Evolutionary conservation across 2,888 invertebrate species (phyloP), one percentile per base, ranked within the genome.

Genomic region (Hypselothyrea guttata): DNA sequence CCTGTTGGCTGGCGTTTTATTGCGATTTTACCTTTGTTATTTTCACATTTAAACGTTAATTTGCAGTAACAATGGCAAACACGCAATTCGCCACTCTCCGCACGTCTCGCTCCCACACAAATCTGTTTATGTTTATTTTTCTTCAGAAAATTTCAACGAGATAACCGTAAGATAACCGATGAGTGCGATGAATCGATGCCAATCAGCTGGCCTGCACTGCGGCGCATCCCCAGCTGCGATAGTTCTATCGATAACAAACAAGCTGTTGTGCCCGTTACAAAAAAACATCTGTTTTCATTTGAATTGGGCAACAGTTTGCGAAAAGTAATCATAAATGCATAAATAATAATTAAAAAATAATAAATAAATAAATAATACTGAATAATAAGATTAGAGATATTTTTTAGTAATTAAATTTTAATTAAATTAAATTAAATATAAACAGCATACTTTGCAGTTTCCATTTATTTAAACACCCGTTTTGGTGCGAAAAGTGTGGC

Each of bases 61-160:
- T 45, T 49, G 31, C 13, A 52, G 15, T 13, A 56, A 53, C 38
- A 56, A 52, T 37, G 18, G 1, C 7, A 18, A 52, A 61, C 52
- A 40, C 30, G n/a, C n/a, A 28, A 52, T 55, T 38, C 30, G 42
- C 7, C 52, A 56, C 68, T 55, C 67, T 60, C 60, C 38, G 12
- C 52, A 38, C 69, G 49, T 61, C 67, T 60, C 68, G 54, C 69
- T 72, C 73, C 49, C 37, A 68, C 69, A 52, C 49, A 47, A 61
- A 55, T 69, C 62, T 72, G 69, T 72, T 72, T 68, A 61, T 69
- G 69, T 69, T 72, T 69, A 71, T 71, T 72, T 69, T 69, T 53
- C 69, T 60, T 69, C 47, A 60, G 68, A 71, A 67, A 67, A 70
- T 53, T 70, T 67, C 41, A 44, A 59, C 65, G 47, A 64, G 65